phyloP scores from a whole-genome alignment of 2,797 vertebrate genomes.

The Crossoptilon crossoptilon region DNA sequence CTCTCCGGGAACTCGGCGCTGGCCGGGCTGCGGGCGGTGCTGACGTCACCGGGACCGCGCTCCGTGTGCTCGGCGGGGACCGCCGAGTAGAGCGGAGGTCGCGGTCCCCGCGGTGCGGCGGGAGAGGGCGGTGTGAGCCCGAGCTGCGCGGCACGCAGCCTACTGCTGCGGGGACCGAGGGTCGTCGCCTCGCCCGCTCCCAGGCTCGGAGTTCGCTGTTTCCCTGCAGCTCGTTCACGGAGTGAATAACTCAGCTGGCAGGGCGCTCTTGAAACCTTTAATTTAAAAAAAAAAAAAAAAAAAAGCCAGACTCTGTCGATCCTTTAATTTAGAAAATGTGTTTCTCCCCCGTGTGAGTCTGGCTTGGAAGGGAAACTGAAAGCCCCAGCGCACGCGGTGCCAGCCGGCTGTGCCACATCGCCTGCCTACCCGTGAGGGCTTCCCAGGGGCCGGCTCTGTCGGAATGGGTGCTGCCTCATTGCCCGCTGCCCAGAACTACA shows the following conservation, averaged over 20 bases:
- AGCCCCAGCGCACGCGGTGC: too few relatives aligned
- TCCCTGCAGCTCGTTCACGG: neutral
- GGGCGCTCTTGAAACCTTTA: neutral
- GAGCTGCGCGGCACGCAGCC: too few relatives aligned
- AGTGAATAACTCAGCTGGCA: neutral
- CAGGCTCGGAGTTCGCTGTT: neutral
- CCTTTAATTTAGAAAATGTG: neutral
- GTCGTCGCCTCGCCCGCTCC: neutral
- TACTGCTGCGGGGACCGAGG: neutral
- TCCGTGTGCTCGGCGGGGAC: neutral
- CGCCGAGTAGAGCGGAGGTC: accelerated
- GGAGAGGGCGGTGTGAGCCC: slow-evolving; percentile 31
- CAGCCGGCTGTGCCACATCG: neutral
- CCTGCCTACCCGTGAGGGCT: too few relatives aligned
- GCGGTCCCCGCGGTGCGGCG: neutral
- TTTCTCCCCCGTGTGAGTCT: neutral
- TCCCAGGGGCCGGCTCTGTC: too few relatives aligned
- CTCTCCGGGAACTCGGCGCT: too few relatives aligned
- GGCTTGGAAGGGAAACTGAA: neutral
- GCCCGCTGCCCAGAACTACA: neutral
- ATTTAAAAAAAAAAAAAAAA: neutral
- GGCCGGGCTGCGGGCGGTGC: too few relatives aligned
- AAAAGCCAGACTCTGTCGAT: neutral
- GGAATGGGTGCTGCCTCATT: neutral
- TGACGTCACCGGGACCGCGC: too few relatives aligned